A percentile compares a stretch with the other conserved stretches of the same genome.
These are phyloP conservation scores for Drosophila pseudotakahashii DNA, from an alignment of 2,888 invertebrate genomes.

Conservation along the genomic window DNA sequence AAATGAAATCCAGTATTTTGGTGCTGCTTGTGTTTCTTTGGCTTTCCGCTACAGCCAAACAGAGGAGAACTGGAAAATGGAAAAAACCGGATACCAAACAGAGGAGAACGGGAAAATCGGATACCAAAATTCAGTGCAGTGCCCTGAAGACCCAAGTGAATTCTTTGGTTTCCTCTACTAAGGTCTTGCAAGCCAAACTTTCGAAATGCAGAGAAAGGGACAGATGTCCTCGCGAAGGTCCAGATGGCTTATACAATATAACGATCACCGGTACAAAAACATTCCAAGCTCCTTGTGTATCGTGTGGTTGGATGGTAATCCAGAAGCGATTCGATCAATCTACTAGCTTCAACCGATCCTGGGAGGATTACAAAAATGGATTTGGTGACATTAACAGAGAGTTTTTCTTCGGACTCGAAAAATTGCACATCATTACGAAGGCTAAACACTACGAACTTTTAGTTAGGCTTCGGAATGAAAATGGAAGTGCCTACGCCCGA, in stretches of 20 bases:
- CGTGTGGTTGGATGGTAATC: not conserved
- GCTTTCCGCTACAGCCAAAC: no score
- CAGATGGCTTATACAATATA: not conserved
- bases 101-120: no score
- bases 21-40: no score
- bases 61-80: no score
- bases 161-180: not conserved
- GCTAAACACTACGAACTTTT: not conserved
- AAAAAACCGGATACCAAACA: not conserved
- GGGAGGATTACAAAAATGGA: not conserved
- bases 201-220: not conserved
- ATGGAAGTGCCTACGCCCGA: not conserved
- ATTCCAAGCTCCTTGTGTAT: not conserved
- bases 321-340: not conserved
- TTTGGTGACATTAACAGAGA: not conserved
- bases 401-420: not conserved
- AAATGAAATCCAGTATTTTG: no score
- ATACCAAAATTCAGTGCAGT: not conserved
- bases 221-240: not conserved
- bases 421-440: not conserved
- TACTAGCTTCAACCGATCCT: not conserved
- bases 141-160: not conserved
- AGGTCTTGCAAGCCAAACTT: not conserved
- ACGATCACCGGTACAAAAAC: not conserved
- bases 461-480: no score